Percentiles rank a stretch among this genome's conserved stretches.
Conservation (phyloP, 2,797 vertebrate species). For the Zalophus californianus region DNA sequence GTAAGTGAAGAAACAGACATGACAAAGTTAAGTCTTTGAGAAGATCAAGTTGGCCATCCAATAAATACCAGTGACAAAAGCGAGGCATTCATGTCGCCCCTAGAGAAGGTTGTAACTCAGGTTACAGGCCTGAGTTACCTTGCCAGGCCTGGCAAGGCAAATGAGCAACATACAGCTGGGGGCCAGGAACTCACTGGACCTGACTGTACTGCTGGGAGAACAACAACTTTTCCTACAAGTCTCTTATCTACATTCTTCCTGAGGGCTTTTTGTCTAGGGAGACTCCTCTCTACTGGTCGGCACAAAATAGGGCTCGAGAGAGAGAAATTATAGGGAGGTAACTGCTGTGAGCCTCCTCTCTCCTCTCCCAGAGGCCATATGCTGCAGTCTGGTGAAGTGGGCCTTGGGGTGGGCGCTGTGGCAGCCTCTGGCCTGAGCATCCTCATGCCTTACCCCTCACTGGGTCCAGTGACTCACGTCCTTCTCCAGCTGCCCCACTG, state of each 20-base stretch:
- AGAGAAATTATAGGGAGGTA: background rate
- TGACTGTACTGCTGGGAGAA: background rate
- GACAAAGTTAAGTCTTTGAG: constrained; percentile 54
- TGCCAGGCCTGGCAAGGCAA: background rate
- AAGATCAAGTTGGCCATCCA: background rate
- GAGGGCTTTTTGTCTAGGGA: background rate
- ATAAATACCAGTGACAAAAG: background rate
- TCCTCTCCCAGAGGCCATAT: background rate
- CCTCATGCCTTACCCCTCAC: background rate
- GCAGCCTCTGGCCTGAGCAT: background rate
- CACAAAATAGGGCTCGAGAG: background rate
- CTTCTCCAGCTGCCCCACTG: background rate
- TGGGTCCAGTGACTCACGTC: background rate
- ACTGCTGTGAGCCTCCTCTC: background rate
- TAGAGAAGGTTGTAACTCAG: background rate
- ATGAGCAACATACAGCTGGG: background rate
- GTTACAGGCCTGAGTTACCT: too few species aligned
- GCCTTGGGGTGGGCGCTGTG: rapidly evolving
- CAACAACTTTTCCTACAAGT: background rate
- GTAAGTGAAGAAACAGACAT: constrained; percentile 72
- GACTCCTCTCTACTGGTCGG: background rate
- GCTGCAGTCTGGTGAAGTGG: background rate
- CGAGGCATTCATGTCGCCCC: background rate
- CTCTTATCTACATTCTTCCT: background rate
- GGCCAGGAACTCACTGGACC: background rate